These are phyloP conservation scores for Theretra japonica DNA, from an alignment of 2,888 invertebrate species.

Conservation along the genomic window DNA sequence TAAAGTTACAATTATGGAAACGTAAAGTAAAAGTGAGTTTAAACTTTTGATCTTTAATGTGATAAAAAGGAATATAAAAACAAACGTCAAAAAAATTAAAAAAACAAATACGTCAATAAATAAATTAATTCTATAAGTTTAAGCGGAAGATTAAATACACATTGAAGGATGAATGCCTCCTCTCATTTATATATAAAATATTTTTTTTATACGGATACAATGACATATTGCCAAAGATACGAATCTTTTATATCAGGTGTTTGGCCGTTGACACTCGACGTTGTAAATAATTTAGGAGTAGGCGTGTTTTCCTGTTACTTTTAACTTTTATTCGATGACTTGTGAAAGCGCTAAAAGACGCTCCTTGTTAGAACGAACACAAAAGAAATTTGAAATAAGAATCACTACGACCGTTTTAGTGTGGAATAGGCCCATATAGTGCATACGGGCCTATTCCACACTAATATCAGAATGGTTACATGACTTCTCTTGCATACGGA, in stretches of 20 bases:
- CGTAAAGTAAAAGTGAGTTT: neutral
- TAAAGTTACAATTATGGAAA: no score
- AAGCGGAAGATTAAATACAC: neutral
- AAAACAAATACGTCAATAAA: neutral
- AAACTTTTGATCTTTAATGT: neutral
- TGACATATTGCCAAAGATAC: constrained; percentile 3
- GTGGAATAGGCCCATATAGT: no score
- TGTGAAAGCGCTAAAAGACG: neutral
- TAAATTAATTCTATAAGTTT: constrained; percentile 3
- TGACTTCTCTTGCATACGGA: no score
- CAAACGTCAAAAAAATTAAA: no score
- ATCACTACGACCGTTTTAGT: no score
- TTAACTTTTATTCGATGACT: neutral
- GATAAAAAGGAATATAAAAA: neutral
- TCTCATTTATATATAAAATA: constrained; percentile 10
- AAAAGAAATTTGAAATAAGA: neutral
- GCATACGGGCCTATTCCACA: no score
- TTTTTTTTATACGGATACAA: neutral
- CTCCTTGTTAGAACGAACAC: neutral
- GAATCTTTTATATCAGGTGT: constrained; percentile 8
- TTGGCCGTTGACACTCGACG: neutral
- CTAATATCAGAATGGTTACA: no score
- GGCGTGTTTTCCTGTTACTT: constrained; percentile 10
- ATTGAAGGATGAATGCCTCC: neutral
- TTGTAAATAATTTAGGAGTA: neutral